Evolutionary conservation across 2,797 vertebrate species (phyloP).

Genomic region (Pseudomugil gertrudae): DNA sequence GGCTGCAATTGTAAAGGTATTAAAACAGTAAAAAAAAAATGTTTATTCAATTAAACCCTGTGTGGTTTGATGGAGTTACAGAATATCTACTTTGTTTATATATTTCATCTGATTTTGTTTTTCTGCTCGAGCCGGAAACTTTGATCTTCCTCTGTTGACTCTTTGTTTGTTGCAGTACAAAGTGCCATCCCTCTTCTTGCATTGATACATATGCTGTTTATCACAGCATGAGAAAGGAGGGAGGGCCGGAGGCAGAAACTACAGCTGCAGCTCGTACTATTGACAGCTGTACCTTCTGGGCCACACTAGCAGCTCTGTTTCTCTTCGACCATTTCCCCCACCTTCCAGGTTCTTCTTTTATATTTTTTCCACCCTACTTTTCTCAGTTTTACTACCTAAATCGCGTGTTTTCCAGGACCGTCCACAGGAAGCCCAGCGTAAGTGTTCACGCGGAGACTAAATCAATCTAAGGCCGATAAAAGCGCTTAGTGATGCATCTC

Average conservation of each 20-base stretch:
- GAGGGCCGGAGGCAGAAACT: conserved; percentile 1
- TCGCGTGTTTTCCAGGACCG: neutral
- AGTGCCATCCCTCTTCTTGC: neutral
- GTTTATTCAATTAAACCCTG: neutral
- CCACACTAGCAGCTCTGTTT: neutral
- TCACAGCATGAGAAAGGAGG: neutral
- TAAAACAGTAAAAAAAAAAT: neutral
- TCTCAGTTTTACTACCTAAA: neutral
- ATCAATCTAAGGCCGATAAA: neutral
- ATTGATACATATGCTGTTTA: neutral
- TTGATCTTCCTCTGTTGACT: neutral
- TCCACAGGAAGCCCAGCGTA: conserved; percentile 16
- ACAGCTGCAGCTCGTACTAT: neutral
- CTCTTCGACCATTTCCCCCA: conserved; percentile 11
- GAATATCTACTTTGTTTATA: neutral
- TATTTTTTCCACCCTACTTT: neutral
- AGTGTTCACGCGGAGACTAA: conserved; percentile 7
- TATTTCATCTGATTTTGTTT: neutral
- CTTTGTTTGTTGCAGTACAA: too few relatives aligned
- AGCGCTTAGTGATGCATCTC: neutral
- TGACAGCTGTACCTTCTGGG: neutral
- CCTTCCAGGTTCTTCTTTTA: rapidly evolving
- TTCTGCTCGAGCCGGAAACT: neutral
- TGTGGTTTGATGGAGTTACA: neutral
- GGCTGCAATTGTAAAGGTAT: neutral